Evolutionary conservation across 1,140 invertebrate species (phyloP), one percentile per base, ranked within the genome.

Genomic region (Schlechtendalia chinensis): DNA sequence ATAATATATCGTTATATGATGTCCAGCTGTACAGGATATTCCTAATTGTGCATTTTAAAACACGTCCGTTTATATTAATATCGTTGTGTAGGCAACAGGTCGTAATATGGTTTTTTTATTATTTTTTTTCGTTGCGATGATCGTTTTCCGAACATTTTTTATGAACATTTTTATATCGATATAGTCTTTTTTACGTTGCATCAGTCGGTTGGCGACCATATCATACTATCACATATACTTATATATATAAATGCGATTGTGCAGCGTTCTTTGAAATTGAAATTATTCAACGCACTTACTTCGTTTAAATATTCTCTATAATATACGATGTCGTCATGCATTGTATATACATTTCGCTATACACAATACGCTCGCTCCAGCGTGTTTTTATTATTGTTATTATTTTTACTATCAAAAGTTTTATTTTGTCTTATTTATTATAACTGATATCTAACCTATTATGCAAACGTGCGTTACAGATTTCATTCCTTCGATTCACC

Each of bases 381-480:
- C 8, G 32, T 39, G 3, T 39, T 39, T 39, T 39, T 39, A 39
- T 39, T 39, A 8, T 39, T 3, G 32, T n/a, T 17, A 27, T 8
- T 27, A 27, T 61, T 24, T 61, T 17, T 29, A 24, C 8, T 61
- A 61, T 61, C 59, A 61, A 61, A 61, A 24, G 59, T 61, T 61
- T 61, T 39, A n/a, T 39, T 39, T 27, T 61, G 16, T 61, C 59
- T 61, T 61, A 61, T 61, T 61, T 29, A 29, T 61, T 61, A 27
- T 61, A 29, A 61, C 27, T 61, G 27, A 12, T 8, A 61, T 27
- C 17, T 27, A 16, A 29, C 24, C 59, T 61, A 61, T 61, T 61
- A 39, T 39, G 27, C 59, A 19, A 61, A 29, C 16, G 27, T 61
- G 27, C 59, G 27, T 61, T 61, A 61, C 59, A 29, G 59, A 61